Base-by-base conservation (phyloP, 2,888 invertebrate species). In the Sinopyrophorus schimmeli region DNA sequence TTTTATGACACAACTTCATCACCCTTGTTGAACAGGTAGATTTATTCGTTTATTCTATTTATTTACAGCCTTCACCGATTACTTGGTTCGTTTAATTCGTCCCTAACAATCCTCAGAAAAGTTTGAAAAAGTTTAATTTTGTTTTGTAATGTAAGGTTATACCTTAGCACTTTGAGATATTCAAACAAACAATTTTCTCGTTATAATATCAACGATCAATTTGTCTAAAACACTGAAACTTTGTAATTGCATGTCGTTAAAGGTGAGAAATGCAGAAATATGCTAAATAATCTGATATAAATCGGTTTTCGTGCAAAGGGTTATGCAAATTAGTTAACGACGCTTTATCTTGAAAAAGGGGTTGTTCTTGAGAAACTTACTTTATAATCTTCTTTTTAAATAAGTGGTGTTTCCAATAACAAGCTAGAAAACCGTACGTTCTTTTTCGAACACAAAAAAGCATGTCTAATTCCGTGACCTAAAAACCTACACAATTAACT, bases 1-100 rank as follows among this genome's bases (percentile, higher is more conserved):
- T 58, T 61, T 58, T 54, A 56, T 55, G 55, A 51, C 50, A 56
- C 47, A 47, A 55, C 54, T 49, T 54, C 49, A 37, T 21, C 24
- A 47, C 41, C 46, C 41, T 51, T 48, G 40, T 44, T 49, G 44
- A 54, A 54, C 55, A 58, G 58, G 58, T 58, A 54, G 55, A 27
- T 34, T 28, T 21, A 48, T 20, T 12, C 10, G 1, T 12, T 34
- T 21, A 21, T 20, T 27, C 6, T 34, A 20, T 7, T 9, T 1
- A 17, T 17, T 9, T 9, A 9, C 5, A 9, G 3, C 10, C 15
- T 16, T 4, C 14, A 5, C 32, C 4, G 6, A 17, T 31, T 17
- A 16, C 1, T 3, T 9, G 3, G 11, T 3, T 17, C 30, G n/a
- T 3, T 16, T 32, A n/a, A 16, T 10, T n/a, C n/a, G n/a, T n/a